A percentile compares a stretch with the other conserved stretches of the same genome.
Evolutionary conservation across 1,140 invertebrate species (phyloP).

Genomic region (Branchinecta lindahli): DNA sequence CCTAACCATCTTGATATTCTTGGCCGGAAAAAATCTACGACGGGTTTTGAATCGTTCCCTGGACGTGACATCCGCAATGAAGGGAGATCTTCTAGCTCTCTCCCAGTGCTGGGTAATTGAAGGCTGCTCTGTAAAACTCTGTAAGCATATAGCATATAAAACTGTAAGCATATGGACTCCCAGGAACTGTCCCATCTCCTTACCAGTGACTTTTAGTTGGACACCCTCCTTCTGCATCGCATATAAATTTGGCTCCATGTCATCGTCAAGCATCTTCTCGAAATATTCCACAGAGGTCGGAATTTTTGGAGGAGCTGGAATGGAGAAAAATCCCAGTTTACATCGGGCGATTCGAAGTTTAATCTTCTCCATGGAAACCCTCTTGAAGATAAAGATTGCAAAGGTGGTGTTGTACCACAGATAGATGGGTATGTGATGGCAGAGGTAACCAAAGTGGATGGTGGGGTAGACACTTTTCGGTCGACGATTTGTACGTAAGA

Average conservation of each 20-base stretch:
- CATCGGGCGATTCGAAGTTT: neutral
- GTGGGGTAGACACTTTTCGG: neutral
- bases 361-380: neutral
- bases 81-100: no score
- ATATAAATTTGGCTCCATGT: constrained; percentile 18
- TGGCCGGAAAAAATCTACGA: no score
- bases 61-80: no score
- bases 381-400: neutral
- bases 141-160: no score
- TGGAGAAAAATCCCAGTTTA: neutral
- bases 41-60: no score
- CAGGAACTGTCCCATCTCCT: constrained; percentile 24
- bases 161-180: constrained; percentile 23
- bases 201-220: constrained; percentile 17
- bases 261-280: constrained; percentile 13
- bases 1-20: no score
- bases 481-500: neutral
- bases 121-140: constrained; percentile 11
- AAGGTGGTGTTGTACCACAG: neutral
- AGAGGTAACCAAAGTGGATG: neutral
- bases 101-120: no score
- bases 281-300: neutral
- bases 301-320: neutral
- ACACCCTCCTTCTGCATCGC: constrained; percentile 17
- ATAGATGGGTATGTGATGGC: neutral